Conservation (phyloP, 2,113 vertebrate species). For the Rattus rattus region DNA sequence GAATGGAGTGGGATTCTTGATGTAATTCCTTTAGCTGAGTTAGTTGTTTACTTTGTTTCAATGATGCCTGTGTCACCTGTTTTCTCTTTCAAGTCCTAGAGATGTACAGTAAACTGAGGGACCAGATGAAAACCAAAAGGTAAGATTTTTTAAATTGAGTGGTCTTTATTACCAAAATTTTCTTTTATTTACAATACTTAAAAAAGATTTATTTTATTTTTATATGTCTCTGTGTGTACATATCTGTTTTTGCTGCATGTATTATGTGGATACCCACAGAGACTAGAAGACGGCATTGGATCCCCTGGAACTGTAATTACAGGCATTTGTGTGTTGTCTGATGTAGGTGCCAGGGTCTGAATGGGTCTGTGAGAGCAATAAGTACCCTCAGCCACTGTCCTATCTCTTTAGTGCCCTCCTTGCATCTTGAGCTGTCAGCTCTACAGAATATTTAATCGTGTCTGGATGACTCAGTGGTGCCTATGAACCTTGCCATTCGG, state of each 20-base stretch:
- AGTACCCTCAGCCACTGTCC: not conserved
- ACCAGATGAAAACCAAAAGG: conserved; percentile 98
- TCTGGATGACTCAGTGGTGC: not conserved
- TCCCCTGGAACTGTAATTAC: not conserved
- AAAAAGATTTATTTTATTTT: not conserved
- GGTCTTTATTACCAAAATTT: conserved; percentile 48
- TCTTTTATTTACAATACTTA: conserved; percentile 41
- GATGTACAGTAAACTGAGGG: conserved; percentile 97
- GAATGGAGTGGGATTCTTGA: not conserved
- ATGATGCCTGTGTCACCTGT: conserved; percentile 58
- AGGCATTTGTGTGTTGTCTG: not conserved
- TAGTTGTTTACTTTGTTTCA: conserved; percentile 40
- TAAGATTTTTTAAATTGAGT: conserved; percentile 77
- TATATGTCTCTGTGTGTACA: not conserved
- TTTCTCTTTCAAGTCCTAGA: conserved; percentile 91
- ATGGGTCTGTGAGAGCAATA: not conserved
- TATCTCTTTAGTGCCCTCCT: not conserved
- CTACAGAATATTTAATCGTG: not conserved
- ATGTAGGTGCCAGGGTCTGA: not conserved
- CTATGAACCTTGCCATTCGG: not conserved
- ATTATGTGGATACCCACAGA: not conserved
- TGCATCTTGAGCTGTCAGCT: not conserved
- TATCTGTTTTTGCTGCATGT: not conserved
- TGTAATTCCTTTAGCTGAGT: not conserved
- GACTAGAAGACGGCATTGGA: not conserved